These are phyloP conservation scores for Boloria euphrosyne DNA, from an alignment of 2,888 invertebrate species.

Conservation along the genomic window DNA sequence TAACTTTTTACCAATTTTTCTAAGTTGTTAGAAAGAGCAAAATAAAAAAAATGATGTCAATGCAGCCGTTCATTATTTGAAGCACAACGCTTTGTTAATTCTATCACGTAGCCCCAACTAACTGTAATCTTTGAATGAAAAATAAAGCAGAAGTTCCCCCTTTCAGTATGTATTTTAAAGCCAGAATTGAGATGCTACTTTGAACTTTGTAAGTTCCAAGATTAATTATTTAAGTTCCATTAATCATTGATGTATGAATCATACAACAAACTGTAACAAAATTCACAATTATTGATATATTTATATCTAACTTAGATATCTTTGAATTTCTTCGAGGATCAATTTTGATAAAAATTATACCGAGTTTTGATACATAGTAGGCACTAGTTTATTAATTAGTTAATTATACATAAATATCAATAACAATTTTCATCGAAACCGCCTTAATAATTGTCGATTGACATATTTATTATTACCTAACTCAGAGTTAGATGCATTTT, in stretches of 20 bases:
- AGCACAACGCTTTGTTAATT: slow-evolving; percentile 5
- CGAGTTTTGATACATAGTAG: too few relatives aligned
- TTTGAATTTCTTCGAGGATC: too few relatives aligned
- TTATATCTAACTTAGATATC: too few relatives aligned
- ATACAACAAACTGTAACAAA: too few relatives aligned
- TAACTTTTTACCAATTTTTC: neutral
- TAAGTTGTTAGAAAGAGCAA: neutral
- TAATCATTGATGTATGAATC: neutral
- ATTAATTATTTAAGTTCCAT: neutral
- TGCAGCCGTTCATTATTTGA: neutral
- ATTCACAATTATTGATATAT: too few relatives aligned
- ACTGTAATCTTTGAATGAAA: slow-evolving; percentile 16
- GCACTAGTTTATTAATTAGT: too few relatives aligned
- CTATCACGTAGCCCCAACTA: slow-evolving; percentile 14
- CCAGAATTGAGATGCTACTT: neutral
- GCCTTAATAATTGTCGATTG: too few relatives aligned
- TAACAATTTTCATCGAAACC: too few relatives aligned
- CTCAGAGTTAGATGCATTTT: too few relatives aligned
- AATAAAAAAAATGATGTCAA: neutral
- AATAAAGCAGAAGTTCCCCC: slow-evolving; percentile 9
- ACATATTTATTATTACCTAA: too few relatives aligned
- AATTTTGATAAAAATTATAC: too few relatives aligned
- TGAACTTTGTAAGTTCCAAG: neutral
- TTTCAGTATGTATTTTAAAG: slow-evolving; percentile 15
- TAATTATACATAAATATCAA: too few relatives aligned